phyloP scores from a whole-genome alignment of 2,888 invertebrate species.

The Cylindroiulus punctatus region DNA sequence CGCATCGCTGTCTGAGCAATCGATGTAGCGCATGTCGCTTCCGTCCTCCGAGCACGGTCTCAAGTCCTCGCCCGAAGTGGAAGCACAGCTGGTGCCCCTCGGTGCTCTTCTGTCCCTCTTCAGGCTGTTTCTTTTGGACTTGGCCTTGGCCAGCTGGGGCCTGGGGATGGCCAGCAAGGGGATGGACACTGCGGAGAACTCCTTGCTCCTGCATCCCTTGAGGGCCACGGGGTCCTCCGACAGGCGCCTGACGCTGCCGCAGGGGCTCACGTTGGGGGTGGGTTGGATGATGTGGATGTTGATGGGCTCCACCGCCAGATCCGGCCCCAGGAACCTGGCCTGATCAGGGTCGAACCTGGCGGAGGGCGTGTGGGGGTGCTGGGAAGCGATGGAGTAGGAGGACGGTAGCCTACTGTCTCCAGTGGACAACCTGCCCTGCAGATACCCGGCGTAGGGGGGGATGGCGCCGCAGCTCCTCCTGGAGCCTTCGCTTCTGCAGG shows the following conservation, averaged over 20 bases:
- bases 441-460: neutral
- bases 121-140: neutral
- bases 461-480: neutral
- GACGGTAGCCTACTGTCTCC: neutral
- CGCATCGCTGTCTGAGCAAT: slow-evolving; percentile 50
- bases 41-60: neutral
- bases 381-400: neutral
- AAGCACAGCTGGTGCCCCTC: slow-evolving; percentile 2
- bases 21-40: slow-evolving; percentile 4
- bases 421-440: neutral
- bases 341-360: slow-evolving; percentile 14
- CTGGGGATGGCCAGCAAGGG: slow-evolving; percentile 50
- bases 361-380: neutral
- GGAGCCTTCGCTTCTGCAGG: neutral
- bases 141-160: slow-evolving; percentile 37
- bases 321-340: neutral
- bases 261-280: slow-evolving; percentile 85
- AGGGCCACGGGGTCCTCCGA: slow-evolving; percentile 52
- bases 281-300: slow-evolving; percentile 76
- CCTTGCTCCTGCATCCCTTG: neutral
- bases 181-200: neutral
- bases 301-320: slow-evolving; percentile 29
- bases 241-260: slow-evolving; percentile 71
- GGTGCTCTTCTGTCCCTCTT: neutral
- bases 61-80: neutral